A percentile compares a stretch with the other conserved stretches of the same genome.
These are phyloP conservation scores for Cyanistes caeruleus DNA, from an alignment of 2,113 vertebrate species.

Conservation along the genomic window DNA sequence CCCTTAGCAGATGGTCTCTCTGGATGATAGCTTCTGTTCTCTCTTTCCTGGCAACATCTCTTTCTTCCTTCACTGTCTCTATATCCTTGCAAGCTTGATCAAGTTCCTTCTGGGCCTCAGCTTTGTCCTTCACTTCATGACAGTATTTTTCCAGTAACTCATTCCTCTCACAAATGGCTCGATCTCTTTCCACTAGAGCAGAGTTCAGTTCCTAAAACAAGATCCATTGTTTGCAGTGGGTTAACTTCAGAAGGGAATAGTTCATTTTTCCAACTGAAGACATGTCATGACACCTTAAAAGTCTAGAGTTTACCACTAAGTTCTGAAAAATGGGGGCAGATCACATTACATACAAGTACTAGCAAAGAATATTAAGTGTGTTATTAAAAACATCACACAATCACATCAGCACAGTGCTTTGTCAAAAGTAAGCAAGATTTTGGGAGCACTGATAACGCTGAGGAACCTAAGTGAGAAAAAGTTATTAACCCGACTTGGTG, in stretches of 20 bases:
- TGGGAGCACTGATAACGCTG: background rate
- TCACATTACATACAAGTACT: background rate
- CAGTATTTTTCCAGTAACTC: constrained; percentile 90
- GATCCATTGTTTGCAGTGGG: background rate
- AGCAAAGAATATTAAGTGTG: background rate
- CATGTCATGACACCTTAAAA: background rate
- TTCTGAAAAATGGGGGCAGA: background rate
- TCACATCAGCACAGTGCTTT: background rate
- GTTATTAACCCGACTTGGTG: background rate
- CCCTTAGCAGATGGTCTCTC: constrained; percentile 86
- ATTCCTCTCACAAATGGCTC: constrained; percentile 85
- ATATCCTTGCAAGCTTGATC: constrained; percentile 89
- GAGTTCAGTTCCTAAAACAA: constrained; percentile 79
- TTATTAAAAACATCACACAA: background rate
- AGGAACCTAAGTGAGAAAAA: background rate
- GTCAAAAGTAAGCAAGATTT: background rate
- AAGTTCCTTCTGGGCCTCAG: constrained; percentile 86
- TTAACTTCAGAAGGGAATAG: background rate
- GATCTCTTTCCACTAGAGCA: constrained; percentile 83
- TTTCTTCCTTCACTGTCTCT: constrained; percentile 84
- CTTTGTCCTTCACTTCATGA: constrained; percentile 87
- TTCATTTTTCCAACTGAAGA: background rate
- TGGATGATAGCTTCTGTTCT: constrained; percentile 87
- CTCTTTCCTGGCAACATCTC: constrained; percentile 85
- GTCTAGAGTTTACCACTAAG: background rate